Base-by-base conservation (phyloP, 30 jellyfish, hydroid and myxozoan genomes). In the Rhopilema esculentum region DNA sequence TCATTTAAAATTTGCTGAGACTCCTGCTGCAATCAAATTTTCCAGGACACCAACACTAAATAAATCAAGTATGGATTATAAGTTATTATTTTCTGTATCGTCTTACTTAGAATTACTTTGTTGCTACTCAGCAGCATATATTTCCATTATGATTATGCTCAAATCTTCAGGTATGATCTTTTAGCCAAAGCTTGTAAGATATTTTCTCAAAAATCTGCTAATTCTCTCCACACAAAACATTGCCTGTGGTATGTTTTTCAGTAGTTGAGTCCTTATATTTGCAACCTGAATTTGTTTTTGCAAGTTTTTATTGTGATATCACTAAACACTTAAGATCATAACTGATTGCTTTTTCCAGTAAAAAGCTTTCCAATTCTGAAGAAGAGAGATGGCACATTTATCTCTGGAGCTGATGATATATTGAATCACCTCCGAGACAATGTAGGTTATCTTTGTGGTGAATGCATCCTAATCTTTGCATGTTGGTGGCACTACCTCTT, bases 1-100 rank as follows among this genome's bases (percentile, higher is more conserved):
- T 19, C 67, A 71, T 73, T 85, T 74, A 63, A 91, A 91, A 68
- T 91, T 91, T 48, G 52, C 95, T 0, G 85, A 91, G 30, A 77
- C 88, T 22, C 83, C 85, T 19, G 85, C 72, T 20, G 29, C 63
- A 26, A 49, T 91, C 1, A 84, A 83, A 63, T 30, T 84, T 20
- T 64, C 92, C 22, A 84, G 73, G 80, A n/a, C 28, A 0, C 89
- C 97, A 74, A 27, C 69, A 25, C 33, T 84, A 8, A 75, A 75
- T 21, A 53, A 8, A 28, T 27, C 78, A 83, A 78, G 97, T 90
- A 27, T 9, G 85, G n/a, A 15, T 28, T 65, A 22, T 57, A 0
- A 57, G 12, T 18, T 8, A 25, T 15, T 51, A 20, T 20, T 15
- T 16, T 51, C 67, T 51, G 16, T 51, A 51, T 16, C 19, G 67